Conservation (phyloP, 2,113 vertebrate genomes). For the Hystrix brachyura region DNA sequence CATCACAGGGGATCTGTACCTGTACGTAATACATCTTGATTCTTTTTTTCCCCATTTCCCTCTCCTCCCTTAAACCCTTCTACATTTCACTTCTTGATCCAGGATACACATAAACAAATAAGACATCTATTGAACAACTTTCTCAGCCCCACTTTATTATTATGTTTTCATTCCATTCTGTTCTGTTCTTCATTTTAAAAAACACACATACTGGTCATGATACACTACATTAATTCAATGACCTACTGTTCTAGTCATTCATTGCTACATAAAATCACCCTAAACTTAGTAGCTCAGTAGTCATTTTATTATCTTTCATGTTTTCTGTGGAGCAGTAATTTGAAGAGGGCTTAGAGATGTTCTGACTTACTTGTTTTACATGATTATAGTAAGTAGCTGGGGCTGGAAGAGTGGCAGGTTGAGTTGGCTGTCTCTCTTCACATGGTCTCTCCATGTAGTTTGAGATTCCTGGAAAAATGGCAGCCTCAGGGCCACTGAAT, state of each 20-base stretch:
- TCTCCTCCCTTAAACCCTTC: not conserved
- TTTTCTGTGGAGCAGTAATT: constrained; percentile 28
- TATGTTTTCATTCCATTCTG: not conserved
- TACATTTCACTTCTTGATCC: constrained; percentile 48
- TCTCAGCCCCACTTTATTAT: not conserved
- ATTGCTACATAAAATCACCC: not conserved
- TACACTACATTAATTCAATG: not conserved
- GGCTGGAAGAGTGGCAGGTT: not conserved
- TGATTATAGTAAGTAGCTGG: not conserved
- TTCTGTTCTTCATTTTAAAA: not conserved
- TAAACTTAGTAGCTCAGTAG: not conserved
- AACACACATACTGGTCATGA: not conserved
- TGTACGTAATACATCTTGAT: not conserved
- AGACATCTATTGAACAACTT: not conserved
- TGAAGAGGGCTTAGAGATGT: not conserved
- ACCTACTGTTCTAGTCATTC: not conserved
- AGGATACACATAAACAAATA: not conserved
- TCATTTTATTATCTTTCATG: constrained; percentile 23
- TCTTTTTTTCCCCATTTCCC: not conserved
- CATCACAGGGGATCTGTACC: not conserved
- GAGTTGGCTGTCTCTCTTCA: not conserved
- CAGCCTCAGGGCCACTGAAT: not conserved
- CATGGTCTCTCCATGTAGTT: not conserved
- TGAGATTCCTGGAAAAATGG: not conserved
- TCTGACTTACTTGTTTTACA: not conserved